Evolutionary conservation across 2,888 invertebrate genomes (phyloP).

Genomic region (Amphipyra tragopoginis): DNA sequence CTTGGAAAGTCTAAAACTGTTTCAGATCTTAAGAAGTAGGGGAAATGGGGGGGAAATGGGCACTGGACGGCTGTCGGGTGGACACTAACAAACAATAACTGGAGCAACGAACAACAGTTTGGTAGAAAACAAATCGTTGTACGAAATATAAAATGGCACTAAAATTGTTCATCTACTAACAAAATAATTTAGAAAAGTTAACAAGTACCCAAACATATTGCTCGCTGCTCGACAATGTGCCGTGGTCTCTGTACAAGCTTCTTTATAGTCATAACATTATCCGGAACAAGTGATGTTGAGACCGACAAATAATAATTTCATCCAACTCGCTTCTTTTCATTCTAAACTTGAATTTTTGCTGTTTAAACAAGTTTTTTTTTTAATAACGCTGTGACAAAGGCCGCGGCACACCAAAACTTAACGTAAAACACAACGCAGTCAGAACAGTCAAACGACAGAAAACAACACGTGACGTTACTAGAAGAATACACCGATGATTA

Average conservation of each 20-base stretch:
- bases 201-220: conserved; percentile 42
- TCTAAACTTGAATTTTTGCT: too few species aligned
- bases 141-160: conserved; percentile 66
- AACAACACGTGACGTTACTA: conserved; percentile 71
- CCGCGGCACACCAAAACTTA: conserved; percentile 49
- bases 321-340: too few species aligned
- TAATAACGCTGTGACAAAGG: conserved; percentile 15
- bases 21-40: conserved; percentile 73
- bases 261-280: not conserved
- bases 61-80: conserved; percentile 81
- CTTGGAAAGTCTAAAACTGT: conserved; percentile 48
- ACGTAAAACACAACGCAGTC: conserved; percentile 53
- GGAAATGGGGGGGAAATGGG: conserved; percentile 67
- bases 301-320: too few species aligned
- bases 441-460: conserved; percentile 59
- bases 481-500: conserved; percentile 81
- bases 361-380: not conserved
- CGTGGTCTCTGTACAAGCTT: conserved; percentile 21
- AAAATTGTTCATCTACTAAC: conserved; percentile 61
- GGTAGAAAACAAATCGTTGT: conserved; percentile 53
- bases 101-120: conserved; percentile 24
- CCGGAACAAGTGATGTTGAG: not conserved
- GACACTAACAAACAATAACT: conserved; percentile 37
- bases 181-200: conserved; percentile 59
- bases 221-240: conserved; percentile 28